Percentiles rank a stretch among this genome's conserved stretches.
phyloP scores from a whole-genome alignment of 2,797 vertebrate species.

The Coluber constrictor region DNA sequence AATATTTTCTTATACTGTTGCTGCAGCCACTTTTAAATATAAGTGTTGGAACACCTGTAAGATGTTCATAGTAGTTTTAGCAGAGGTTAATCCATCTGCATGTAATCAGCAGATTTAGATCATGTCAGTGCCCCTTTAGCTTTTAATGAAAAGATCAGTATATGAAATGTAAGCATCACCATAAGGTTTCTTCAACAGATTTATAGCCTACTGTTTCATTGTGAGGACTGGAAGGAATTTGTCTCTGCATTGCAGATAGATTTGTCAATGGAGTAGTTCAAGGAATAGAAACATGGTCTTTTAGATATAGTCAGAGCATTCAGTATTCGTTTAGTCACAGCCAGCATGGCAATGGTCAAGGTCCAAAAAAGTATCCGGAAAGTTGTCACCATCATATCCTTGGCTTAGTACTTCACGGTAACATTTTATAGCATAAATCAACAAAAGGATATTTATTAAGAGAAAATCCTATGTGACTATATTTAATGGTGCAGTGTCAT shows the following conservation, averaged over 20 bases:
- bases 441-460: background rate
- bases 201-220: slow-evolving; percentile 31
- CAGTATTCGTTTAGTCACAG: background rate
- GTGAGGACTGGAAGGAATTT: slow-evolving; percentile 20
- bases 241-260: slow-evolving; percentile 27
- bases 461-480: background rate
- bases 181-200: slow-evolving; percentile 14
- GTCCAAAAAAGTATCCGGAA: background rate
- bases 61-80: slow-evolving; percentile 76
- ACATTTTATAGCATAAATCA: background rate
- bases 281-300: background rate
- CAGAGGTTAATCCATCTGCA: slow-evolving; percentile 77
- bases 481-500: background rate
- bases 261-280: background rate
- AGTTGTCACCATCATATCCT: background rate
- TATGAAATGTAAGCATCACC: slow-evolving; percentile 53
- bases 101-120: slow-evolving; percentile 67
- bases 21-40: slow-evolving; percentile 77
- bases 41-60: slow-evolving; percentile 81
- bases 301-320: background rate
- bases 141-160: slow-evolving; percentile 64
- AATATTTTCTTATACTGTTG: slow-evolving; percentile 79
- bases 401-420: background rate
- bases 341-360: background rate
- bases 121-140: slow-evolving; percentile 61